Base-by-base conservation (phyloP, 2,888 invertebrate species). In the Taphrorychus bicolor region DNA sequence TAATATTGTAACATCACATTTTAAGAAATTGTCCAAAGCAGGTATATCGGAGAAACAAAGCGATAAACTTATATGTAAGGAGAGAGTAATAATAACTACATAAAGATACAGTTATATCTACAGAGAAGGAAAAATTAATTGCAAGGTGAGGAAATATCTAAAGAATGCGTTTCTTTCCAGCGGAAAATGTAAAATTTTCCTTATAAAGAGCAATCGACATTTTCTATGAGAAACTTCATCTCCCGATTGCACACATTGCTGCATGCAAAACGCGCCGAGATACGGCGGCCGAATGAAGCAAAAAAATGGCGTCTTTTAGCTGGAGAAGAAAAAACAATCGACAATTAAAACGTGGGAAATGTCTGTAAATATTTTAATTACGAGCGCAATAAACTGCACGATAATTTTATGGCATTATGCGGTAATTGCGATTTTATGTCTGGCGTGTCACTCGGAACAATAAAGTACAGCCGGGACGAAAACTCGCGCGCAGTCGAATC, bases 361-460 rank as follows among this genome's bases (percentile, higher is more conserved):
- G 68, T 68, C 62, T 64, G 63, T 51, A 67, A 67, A 61, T 68
- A 63, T 64, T 69, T 69, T 69, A 65, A 69, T 69, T 65, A 62
- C 65, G n/a, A 18, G 24, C n/a, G 59, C 48, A 63, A 63, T 59
- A 68, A 59, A 68, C 48, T 53, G 59, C 56, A 58, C 58, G 52
- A 56, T 63, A 61, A 66, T 66, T 66, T 66, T 61, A 61, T 40
- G 58, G 57, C 58, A n/a, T 58, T 58, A 56, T 32, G 56, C 56
- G 56, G 56, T 56, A 56, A 56, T 56, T 40, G 56, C 23, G 56
- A 56, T 56, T 56, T 56, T 56, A 56, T 56, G 40, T 56, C 40
- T 56, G 53, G 22, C 23, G 56, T 56, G 56, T 56, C 56, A 56
- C 17, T 56, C 21, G 23, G 18, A 14, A 18, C 19, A 18, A 49